phyloP scores from a whole-genome alignment of 2,797 vertebrate genomes.

The Onychomys torridus region DNA sequence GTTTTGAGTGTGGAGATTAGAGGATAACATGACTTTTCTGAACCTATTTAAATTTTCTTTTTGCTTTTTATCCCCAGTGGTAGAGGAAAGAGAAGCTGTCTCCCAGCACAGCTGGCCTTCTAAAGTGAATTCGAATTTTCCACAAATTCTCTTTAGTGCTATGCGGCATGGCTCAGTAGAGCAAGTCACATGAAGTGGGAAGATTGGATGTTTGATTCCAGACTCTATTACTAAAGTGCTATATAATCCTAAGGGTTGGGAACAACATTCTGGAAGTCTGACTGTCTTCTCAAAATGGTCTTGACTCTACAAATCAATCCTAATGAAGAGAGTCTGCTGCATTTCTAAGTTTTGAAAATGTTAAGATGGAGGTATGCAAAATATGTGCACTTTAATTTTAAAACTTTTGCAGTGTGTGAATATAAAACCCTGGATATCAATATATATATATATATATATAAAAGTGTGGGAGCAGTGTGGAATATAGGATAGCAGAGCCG shows the following conservation, averaged over 20 bases:
- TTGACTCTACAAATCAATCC: background rate
- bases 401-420: background rate
- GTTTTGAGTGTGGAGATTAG: background rate
- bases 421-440: background rate
- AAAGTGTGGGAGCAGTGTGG: background rate
- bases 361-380: slow-evolving; percentile 32
- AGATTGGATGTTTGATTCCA: slow-evolving; percentile 43
- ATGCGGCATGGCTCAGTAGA: background rate
- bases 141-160: slow-evolving; percentile 16
- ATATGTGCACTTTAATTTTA: background rate
- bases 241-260: background rate
- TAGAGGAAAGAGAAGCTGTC: background rate
- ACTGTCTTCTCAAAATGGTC: background rate
- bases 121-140: slow-evolving; percentile 55
- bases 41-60: slow-evolving; percentile 38
- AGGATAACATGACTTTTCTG: slow-evolving; percentile 15
- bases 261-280: background rate
- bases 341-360: slow-evolving; percentile 1
- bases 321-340: background rate
- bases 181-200: slow-evolving; percentile 31
- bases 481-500: background rate
- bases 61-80: background rate
- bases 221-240: background rate
- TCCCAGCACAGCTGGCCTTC: slow-evolving; percentile 59
- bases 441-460: background rate